Conservation (phyloP, 2,113 vertebrate species). For the Laticauda colubrina region DNA sequence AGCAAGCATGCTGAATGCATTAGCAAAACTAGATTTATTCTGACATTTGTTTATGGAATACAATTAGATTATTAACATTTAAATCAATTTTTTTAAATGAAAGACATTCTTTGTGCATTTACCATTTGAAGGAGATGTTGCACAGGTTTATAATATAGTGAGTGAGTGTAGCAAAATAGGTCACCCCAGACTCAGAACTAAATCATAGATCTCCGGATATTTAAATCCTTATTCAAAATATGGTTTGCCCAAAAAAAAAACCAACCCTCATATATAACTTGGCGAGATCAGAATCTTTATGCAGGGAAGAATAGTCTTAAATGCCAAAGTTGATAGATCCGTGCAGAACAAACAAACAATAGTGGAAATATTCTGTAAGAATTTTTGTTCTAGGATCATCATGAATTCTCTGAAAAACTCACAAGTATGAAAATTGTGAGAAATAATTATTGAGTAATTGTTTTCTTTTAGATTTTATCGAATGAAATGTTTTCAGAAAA, state of each 20-base stretch:
- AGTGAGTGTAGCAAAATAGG: not conserved
- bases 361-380: not conserved
- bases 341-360: not conserved
- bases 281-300: not conserved
- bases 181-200: not conserved
- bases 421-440: not conserved
- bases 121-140: not conserved
- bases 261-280: not conserved
- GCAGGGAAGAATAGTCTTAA: not conserved
- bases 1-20: not conserved
- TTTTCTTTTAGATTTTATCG: fast-evolving
- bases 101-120: not conserved
- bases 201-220: not conserved
- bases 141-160: not conserved
- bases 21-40: not conserved
- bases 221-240: not conserved
- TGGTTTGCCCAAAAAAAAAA: not conserved
- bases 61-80: not conserved
- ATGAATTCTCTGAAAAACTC: not conserved
- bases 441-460: not conserved
- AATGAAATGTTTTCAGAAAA: not conserved
- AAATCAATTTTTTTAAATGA: not conserved
- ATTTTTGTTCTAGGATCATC: not conserved
- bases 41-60: not conserved
- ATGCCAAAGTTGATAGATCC: not conserved